A percentile compares a stretch with the other conserved stretches of the same genome.
Evolutionary conservation across 2,888 invertebrate species (phyloP).

Genomic region (Adelognathus sp.): DNA sequence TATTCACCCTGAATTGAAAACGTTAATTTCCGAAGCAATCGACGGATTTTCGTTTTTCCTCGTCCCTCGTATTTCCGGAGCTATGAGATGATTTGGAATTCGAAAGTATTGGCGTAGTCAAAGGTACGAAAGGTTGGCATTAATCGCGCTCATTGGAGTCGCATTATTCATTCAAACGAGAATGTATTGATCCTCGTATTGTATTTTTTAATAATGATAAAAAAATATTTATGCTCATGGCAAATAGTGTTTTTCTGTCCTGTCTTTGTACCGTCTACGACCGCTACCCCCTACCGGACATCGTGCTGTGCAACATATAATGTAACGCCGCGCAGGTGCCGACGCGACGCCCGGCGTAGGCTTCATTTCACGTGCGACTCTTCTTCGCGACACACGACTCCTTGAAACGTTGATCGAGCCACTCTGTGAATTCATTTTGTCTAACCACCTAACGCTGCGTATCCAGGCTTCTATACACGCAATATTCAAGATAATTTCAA

Average conservation of each 20-base stretch:
- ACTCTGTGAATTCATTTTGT: constrained; percentile 14
- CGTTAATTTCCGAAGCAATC: not conserved
- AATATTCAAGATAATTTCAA: not conserved
- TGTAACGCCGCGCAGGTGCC: constrained; percentile 66
- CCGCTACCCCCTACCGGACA: not conserved
- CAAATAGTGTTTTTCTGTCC: too few relatives aligned
- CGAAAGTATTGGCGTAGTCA: too few relatives aligned
- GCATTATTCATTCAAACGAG: too few relatives aligned
- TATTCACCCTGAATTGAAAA: too few relatives aligned
- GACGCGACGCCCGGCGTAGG: constrained; percentile 63
- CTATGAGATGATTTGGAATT: too few relatives aligned
- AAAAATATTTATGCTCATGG: too few relatives aligned
- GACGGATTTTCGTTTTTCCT: not conserved
- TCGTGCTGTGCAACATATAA: constrained; percentile 27
- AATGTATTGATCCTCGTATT: too few relatives aligned
- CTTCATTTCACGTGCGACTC: constrained; percentile 72
- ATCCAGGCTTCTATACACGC: not conserved
- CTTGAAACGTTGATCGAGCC: constrained; percentile 1
- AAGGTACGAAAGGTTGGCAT: too few relatives aligned
- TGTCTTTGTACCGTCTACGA: not conserved
- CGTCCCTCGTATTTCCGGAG: too few relatives aligned
- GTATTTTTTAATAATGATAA: too few relatives aligned
- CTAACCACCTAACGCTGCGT: not conserved
- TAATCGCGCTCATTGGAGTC: too few relatives aligned
- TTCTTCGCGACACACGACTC: constrained; percentile 64